Evolutionary conservation across 2,797 vertebrate species (phyloP).

Genomic region (Margarornis squamiger): DNA sequence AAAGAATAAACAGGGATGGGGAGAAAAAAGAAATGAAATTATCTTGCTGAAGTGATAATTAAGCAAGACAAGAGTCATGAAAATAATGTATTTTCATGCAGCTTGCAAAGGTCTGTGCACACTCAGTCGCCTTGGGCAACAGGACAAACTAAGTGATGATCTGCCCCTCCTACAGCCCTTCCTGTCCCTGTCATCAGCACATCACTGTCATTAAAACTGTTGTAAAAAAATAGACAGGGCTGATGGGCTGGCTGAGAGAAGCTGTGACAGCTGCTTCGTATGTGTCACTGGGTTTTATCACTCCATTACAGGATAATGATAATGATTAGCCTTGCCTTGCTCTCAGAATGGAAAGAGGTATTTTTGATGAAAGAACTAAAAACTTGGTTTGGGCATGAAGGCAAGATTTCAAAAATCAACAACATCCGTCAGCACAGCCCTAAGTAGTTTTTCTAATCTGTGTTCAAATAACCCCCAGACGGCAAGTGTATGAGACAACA

Average conservation of each 20-base stretch:
- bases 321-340: constrained; percentile 47
- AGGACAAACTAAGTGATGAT: neutral
- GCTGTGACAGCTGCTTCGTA: constrained; percentile 45
- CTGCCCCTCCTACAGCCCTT: neutral
- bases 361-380: constrained; percentile 35
- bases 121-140: neutral
- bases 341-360: constrained; percentile 25
- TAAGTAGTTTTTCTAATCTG: neutral
- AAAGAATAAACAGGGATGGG: neutral
- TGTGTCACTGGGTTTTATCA: constrained; percentile 56
- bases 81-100: constrained; percentile 2
- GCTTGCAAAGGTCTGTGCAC: constrained; percentile 4
- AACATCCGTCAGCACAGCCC: neutral
- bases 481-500: neutral
- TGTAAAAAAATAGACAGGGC: neutral
- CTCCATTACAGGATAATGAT: constrained; percentile 43
- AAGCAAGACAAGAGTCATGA: constrained; percentile 30
- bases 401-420: constrained; percentile 18
- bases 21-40: neutral
- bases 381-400: neutral
- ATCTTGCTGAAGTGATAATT: constrained; percentile 45
- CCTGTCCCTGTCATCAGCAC: constrained; percentile 13
- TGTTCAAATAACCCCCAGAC: neutral
- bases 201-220: constrained; percentile 1
- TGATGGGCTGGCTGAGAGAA: neutral